Percentiles rank a stretch among this genome's conserved stretches.
These are phyloP conservation scores for Apocheima hispidaria DNA, from an alignment of 2,888 invertebrate genomes.

Conservation along the genomic window DNA sequence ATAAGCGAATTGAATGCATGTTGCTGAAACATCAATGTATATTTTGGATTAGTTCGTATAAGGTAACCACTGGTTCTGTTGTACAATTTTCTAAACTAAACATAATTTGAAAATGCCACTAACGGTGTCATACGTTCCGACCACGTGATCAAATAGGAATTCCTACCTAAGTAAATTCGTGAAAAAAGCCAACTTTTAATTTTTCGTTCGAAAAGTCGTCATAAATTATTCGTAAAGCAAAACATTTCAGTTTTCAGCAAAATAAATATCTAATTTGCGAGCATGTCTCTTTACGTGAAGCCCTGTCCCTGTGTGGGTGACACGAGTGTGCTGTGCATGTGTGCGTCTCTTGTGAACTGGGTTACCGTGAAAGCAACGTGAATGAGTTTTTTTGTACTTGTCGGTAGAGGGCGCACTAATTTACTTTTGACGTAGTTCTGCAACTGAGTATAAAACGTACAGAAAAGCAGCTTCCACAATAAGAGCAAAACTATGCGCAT, in stretches of 20 bases:
- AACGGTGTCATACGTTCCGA: too few relatives aligned
- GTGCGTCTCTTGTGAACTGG: conserved; percentile 52
- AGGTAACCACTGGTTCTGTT: too few relatives aligned
- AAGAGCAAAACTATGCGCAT: too few relatives aligned
- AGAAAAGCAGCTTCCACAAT: too few relatives aligned
- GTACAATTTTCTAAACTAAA: too few relatives aligned
- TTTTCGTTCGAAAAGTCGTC: not conserved
- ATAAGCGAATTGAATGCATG: too few relatives aligned
- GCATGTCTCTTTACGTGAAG: conserved; percentile 3
- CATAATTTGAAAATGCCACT: too few relatives aligned
- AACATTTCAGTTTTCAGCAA: conserved; percentile 10
- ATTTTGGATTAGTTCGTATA: too few relatives aligned
- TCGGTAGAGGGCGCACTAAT: conserved; percentile 45
- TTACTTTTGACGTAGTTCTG: conserved; percentile 47
- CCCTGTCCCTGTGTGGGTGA: not conserved
- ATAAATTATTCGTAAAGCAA: conserved; percentile 1
- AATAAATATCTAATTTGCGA: conserved; percentile 24
- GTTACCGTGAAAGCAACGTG: conserved; percentile 53
- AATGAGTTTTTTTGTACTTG: conserved; percentile 44
- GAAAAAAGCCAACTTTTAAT: too few relatives aligned
- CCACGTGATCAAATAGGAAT: too few relatives aligned
- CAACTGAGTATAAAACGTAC: not conserved
- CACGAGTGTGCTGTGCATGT: not conserved
- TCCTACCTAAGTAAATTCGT: too few relatives aligned
- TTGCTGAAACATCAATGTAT: too few relatives aligned